Evolutionary conservation across 2,113 vertebrate genomes (phyloP).

Genomic region (Scopus umbretta): DNA sequence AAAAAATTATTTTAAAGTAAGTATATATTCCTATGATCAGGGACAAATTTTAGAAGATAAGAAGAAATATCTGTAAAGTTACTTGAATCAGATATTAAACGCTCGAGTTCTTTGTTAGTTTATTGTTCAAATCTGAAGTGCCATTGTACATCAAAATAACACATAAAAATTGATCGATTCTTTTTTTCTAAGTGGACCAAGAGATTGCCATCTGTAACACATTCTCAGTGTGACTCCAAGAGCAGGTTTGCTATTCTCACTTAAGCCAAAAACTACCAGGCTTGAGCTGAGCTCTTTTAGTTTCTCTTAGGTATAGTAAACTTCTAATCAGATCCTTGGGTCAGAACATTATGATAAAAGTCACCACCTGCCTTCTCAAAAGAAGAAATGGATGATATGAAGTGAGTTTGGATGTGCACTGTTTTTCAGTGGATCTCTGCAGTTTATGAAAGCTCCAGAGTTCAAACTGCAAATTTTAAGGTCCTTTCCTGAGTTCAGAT

Average conservation of each 20-base stretch:
- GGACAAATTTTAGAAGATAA: neutral
- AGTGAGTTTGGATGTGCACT: neutral
- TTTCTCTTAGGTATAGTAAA: neutral
- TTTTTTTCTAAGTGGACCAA: neutral
- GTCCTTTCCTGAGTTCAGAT: neutral
- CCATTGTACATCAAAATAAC: neutral
- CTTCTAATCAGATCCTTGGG: neutral
- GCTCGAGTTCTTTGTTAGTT: neutral
- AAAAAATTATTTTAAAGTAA: neutral
- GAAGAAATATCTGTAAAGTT: neutral
- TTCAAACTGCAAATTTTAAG: neutral
- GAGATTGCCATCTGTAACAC: neutral
- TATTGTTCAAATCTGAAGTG: neutral
- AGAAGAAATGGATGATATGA: neutral
- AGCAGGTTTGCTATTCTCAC: neutral
- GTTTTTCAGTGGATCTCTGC: neutral
- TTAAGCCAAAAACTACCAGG: neutral
- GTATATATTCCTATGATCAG: neutral
- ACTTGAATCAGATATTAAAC: neutral
- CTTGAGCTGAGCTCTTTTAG: neutral
- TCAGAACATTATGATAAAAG: neutral
- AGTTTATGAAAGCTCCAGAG: neutral
- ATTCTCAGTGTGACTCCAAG: neutral
- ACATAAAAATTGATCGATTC: neutral
- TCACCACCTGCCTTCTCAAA: neutral